phyloP scores from a whole-genome alignment of 1,140 invertebrate genomes.

The Drosophila guanche region DNA sequence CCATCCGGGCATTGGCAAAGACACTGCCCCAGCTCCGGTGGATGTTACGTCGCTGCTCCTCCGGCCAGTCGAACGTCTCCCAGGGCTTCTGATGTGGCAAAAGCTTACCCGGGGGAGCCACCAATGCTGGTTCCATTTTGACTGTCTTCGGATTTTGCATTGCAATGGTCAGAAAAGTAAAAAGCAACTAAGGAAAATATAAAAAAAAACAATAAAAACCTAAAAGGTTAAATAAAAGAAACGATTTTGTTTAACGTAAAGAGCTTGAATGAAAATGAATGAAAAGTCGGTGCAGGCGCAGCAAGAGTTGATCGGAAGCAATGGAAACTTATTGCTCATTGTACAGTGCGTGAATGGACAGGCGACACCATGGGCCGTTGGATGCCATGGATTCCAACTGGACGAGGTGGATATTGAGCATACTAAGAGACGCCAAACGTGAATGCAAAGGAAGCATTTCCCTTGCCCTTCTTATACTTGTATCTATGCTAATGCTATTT shows the following conservation, averaged over 20 bases:
- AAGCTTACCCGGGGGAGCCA: not conserved
- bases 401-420: no score
- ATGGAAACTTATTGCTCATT: no score
- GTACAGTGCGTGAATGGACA: no score
- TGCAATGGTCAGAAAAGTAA: constrained; percentile 11
- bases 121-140: not conserved
- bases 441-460: no score
- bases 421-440: no score
- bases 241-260: constrained; percentile 25
- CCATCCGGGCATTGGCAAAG: constrained; percentile 14
- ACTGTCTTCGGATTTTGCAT: constrained; percentile 8
- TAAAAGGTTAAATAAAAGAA: constrained; percentile 16
- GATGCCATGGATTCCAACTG: no score
- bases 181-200: constrained; percentile 24
- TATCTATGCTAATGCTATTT: no score
- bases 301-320: constrained; percentile 4
- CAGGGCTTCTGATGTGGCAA: constrained; percentile 18
- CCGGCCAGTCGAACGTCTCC: constrained; percentile 39
- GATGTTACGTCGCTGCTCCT: constrained; percentile 31
- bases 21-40: constrained; percentile 59
- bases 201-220: constrained; percentile 21
- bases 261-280: constrained; percentile 17
- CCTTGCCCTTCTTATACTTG: no score
- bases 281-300: not conserved
- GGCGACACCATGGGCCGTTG: no score